Percentiles rank a stretch among this genome's conserved stretches.
phyloP scores from a whole-genome alignment of 2,113 vertebrate genomes.

The Heptranchias perlo region DNA sequence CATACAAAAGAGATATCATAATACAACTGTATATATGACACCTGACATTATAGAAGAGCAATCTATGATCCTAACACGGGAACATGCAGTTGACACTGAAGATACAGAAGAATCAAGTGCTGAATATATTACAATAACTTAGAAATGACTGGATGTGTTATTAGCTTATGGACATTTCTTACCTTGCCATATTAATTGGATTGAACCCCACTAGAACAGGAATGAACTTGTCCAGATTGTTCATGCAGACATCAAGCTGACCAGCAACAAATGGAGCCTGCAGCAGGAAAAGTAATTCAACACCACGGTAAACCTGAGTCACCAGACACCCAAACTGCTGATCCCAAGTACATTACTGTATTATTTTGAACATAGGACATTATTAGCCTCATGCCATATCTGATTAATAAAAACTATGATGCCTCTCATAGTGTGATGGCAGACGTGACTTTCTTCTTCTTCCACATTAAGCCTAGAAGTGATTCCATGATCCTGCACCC shows the following conservation, averaged over 20 bases:
- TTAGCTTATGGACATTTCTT: background rate
- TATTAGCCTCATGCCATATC: background rate
- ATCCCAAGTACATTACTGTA: background rate
- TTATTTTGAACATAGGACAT: background rate
- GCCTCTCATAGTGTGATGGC: background rate
- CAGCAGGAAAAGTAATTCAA: background rate
- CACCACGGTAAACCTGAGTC: background rate
- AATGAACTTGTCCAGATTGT: slow-evolving; percentile 59
- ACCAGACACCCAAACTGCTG: background rate
- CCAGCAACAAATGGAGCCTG: slow-evolving; percentile 72
- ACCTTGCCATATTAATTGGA: slow-evolving; percentile 63
- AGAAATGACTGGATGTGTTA: background rate
- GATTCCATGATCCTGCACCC: background rate
- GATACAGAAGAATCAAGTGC: background rate
- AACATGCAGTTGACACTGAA: background rate
- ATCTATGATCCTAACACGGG: background rate
- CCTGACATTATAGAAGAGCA: background rate
- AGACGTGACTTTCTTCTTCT: background rate
- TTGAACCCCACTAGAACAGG: slow-evolving; percentile 69
- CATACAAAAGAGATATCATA: background rate
- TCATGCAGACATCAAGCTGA: slow-evolving; percentile 66
- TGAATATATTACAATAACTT: background rate
- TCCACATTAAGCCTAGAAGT: background rate
- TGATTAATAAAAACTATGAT: background rate
- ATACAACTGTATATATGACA: background rate